Evolutionary conservation across 1,140 invertebrate species (phyloP).

Genomic region (Pogonomyrmex californicus): DNA sequence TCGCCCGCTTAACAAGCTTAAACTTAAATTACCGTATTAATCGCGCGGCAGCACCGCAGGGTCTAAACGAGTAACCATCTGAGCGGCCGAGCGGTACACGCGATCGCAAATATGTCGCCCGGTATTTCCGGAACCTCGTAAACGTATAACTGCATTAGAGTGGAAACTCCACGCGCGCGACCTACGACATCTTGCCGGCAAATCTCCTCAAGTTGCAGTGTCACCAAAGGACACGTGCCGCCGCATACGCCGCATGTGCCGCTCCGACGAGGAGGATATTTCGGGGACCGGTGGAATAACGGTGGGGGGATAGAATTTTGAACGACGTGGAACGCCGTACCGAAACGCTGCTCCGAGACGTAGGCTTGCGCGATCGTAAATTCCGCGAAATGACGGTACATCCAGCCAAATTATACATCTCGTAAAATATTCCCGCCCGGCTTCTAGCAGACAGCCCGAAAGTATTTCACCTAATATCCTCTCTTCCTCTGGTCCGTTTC

Average conservation of each 20-base stretch:
- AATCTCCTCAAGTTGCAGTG: constrained; percentile 63
- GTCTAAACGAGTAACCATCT: constrained; percentile 36
- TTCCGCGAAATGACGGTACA: constrained; percentile 63
- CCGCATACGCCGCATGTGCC: constrained; percentile 23
- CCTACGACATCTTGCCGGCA: constrained; percentile 61
- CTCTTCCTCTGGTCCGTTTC: neutral
- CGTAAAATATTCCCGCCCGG: constrained; percentile 73
- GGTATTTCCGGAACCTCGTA: constrained; percentile 39
- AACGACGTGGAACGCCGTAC: neutral
- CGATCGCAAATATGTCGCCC: constrained; percentile 65
- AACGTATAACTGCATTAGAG: constrained; percentile 30
- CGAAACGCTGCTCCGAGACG: constrained; percentile 3
- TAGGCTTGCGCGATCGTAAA: constrained; percentile 64
- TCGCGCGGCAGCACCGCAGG: constrained; percentile 9
- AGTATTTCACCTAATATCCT: constrained; percentile 74
- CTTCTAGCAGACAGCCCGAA: constrained; percentile 55
- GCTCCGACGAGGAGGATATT: constrained; percentile 21
- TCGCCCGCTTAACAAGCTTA: constrained; percentile 57
- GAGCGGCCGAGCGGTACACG: constrained; percentile 39
- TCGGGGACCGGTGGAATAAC: constrained; percentile 18
- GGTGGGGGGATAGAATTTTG: constrained; percentile 31
- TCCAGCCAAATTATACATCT: constrained; percentile 77
- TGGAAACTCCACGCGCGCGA: neutral
- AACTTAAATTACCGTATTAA: constrained; percentile 50
- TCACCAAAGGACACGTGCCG: constrained; percentile 66